phyloP scores from a whole-genome alignment of 2,888 invertebrate genomes.

The Deilephila porcellus region DNA sequence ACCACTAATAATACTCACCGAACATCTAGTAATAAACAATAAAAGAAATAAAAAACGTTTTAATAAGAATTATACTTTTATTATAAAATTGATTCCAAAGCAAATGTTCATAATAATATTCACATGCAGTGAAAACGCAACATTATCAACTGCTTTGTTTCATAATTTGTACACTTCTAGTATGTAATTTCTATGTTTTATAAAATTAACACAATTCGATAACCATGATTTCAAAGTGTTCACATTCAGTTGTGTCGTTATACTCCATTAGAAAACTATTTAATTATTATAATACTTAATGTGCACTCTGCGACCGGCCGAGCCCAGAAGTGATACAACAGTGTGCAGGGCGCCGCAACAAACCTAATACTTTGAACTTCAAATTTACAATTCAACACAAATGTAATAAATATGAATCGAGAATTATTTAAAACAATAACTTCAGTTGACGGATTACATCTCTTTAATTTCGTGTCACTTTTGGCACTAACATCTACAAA shows the following conservation, averaged over 20 bases:
- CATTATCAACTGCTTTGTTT: constrained; percentile 42
- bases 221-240: constrained; percentile 30
- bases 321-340: constrained; percentile 21
- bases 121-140: constrained; percentile 79
- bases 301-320: constrained; percentile 16
- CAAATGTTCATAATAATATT: constrained; percentile 74
- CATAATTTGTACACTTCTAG: constrained; percentile 33
- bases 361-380: constrained; percentile 28
- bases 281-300: constrained; percentile 21
- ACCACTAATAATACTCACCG: no score
- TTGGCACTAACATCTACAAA: constrained; percentile 64
- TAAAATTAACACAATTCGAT: constrained; percentile 31
- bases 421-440: constrained; percentile 27
- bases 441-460: constrained; percentile 19
- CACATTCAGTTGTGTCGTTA: constrained; percentile 22
- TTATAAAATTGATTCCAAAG: constrained; percentile 81
- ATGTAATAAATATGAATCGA: constrained; percentile 18
- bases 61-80: constrained; percentile 71
- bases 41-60: constrained; percentile 42
- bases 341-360: constrained; percentile 17
- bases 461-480: constrained; percentile 46
- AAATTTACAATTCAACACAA: constrained; percentile 10
- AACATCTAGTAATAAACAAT: not conserved
- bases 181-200: constrained; percentile 29
- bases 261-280: constrained; percentile 24